Percentiles rank a stretch among this genome's conserved stretches.
phyloP scores from a whole-genome alignment of 2,888 invertebrate species.

The Sminthurinus aureus region DNA sequence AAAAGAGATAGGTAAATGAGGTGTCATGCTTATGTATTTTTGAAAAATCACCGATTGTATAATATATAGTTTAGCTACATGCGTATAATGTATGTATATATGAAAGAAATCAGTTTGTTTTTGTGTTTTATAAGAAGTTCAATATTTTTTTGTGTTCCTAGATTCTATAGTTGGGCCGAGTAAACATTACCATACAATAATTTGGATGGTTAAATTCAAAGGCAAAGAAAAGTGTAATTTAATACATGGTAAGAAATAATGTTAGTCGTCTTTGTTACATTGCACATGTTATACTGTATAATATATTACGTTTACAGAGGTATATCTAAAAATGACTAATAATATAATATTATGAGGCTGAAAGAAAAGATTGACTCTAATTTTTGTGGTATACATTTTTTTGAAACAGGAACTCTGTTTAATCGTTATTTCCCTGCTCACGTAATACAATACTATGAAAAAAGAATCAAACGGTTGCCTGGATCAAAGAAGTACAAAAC shows the following conservation, averaged over 20 bases:
- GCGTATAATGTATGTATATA: no score
- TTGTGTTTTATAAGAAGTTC: no score
- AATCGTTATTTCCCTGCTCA: slow-evolving; percentile 19
- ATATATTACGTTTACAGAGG: no score
- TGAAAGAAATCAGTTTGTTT: no score
- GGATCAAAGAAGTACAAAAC: neutral
- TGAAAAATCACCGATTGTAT: neutral
- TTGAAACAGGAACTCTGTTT: slow-evolving; percentile 1
- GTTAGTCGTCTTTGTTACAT: no score
- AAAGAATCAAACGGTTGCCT: slow-evolving; percentile 3
- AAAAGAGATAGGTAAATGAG: neutral
- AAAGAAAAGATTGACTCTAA: neutral
- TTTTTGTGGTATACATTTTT: neutral
- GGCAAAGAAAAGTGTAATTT: neutral
- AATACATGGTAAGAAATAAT: neutral
- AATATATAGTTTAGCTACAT: neutral
- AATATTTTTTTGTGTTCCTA: neutral
- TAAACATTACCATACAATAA: neutral
- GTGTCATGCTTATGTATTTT: no score
- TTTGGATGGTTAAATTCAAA: slow-evolving; percentile 32
- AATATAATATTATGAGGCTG: no score
- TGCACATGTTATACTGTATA: no score
- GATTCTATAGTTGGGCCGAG: slow-evolving; percentile 17
- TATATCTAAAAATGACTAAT: no score
- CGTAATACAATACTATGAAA: slow-evolving; percentile 35